Evolutionary conservation across 2,797 vertebrate species (phyloP), one percentile per base, ranked within the genome.

Genomic region (Danio choprae): DNA sequence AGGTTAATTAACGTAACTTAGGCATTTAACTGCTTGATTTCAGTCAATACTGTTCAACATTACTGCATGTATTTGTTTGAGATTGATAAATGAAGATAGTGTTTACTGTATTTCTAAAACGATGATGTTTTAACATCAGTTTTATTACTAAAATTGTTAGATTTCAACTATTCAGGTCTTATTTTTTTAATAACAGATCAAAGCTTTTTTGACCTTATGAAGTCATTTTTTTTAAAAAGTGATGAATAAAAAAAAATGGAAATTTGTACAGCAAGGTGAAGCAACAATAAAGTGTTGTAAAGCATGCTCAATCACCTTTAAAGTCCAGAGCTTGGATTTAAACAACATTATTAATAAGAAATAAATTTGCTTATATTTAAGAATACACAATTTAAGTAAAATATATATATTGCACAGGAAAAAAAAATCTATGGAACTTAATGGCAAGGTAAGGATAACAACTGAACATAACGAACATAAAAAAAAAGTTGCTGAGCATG

Each of bases 401-500:
- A 76, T 38, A 64, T 75, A 59, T 59, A 63, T 76, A 83, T 83
- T 83, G 84, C 81, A 83, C 81, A 76, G 20, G 9, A 29, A 29
- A 29, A 1, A 80, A 22, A 63, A 46, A 60, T 60, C 29, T 64
- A 68, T 76, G 67, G 38, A 76, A 79, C 68, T 83, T 80, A 82
- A 79, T 84, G 76, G 79, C 77, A 86, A 81, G 55, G 36, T 41
- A 74, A 69, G 62, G 38, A 36, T 15, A 74, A 62, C 29, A 62
- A 74, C 48, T 15, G 29, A 65, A 74, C 59, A 29, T 29, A 29
- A 29, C 29, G 51, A 29, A 56, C n/a, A n/a, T n/a, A 48, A 44
- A 62, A 50, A 2, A 51, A 51, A 16, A 22, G 8, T 36, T 70
- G n/a, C 8, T 60, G 15, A 46, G 51, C 48, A 55, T 72, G 59